These are phyloP conservation scores for Eristalis arbustorum DNA, from an alignment of 2,888 invertebrate genomes.

Conservation along the genomic window DNA sequence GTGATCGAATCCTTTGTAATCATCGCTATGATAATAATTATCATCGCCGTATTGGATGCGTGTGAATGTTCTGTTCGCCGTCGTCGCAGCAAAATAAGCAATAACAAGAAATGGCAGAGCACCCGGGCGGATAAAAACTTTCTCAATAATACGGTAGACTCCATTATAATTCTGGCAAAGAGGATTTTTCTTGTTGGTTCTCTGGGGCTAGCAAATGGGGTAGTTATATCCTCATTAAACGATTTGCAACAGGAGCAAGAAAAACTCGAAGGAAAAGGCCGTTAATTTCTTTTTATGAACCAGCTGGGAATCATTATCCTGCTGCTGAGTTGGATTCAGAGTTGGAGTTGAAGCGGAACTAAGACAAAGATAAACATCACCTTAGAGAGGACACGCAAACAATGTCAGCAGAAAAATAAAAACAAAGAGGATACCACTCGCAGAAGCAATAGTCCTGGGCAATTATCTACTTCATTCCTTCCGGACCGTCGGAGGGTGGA, in stretches of 20 bases:
- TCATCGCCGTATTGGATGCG: slow-evolving; percentile 60
- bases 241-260: slow-evolving; percentile 76
- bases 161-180: slow-evolving; percentile 67
- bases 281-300: slow-evolving; percentile 81
- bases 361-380: slow-evolving; percentile 75
- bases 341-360: slow-evolving; percentile 61
- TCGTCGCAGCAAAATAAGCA: slow-evolving; percentile 62
- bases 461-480: slow-evolving; percentile 65
- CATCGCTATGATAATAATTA: slow-evolving; percentile 75
- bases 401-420: slow-evolving; percentile 68
- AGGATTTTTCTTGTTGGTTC: slow-evolving; percentile 44
- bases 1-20: slow-evolving; percentile 75
- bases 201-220: slow-evolving; percentile 69
- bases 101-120: slow-evolving; percentile 65
- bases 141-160: slow-evolving; percentile 71
- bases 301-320: slow-evolving; percentile 80
- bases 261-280: slow-evolving; percentile 74
- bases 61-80: not conserved
- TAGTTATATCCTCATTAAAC: slow-evolving; percentile 80
- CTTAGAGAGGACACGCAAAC: slow-evolving; percentile 66
- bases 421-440: slow-evolving; percentile 45
- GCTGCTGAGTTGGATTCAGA: slow-evolving; percentile 64
- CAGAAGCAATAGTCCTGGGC: slow-evolving; percentile 50
- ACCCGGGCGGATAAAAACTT: slow-evolving; percentile 67
- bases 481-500: slow-evolving; percentile 8